Percentiles rank a stretch among this genome's conserved stretches.
Evolutionary conservation across 2,888 invertebrate species (phyloP).

Genomic region (Aphidius colemani): DNA sequence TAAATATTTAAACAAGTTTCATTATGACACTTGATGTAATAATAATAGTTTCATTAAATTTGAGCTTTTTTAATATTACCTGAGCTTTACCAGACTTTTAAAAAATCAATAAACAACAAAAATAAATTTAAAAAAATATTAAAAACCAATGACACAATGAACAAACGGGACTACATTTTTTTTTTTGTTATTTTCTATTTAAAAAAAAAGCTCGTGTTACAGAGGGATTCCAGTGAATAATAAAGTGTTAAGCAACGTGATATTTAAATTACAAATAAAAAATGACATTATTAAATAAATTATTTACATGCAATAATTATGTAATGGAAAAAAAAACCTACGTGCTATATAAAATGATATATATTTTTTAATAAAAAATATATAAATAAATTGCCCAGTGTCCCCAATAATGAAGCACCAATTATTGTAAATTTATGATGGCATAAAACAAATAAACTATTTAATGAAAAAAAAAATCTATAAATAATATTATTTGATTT

Average conservation of each 20-base stretch:
- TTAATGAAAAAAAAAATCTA: constrained; percentile 10
- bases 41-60: too few relatives aligned
- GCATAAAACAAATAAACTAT: constrained; percentile 29
- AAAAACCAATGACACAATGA: too few relatives aligned
- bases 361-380: constrained; percentile 48
- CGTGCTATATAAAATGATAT: constrained; percentile 54
- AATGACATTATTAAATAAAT: constrained; percentile 1
- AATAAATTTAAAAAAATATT: too few relatives aligned
- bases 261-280: neutral
- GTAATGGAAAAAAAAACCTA: constrained; percentile 52
- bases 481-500: too few relatives aligned
- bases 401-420: constrained; percentile 48
- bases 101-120: too few relatives aligned
- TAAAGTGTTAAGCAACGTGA: constrained; percentile 12
- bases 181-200: neutral
- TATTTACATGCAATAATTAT: constrained; percentile 42
- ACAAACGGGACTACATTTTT: too few relatives aligned
- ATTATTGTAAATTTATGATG: constrained; percentile 41
- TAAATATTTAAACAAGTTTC: too few relatives aligned
- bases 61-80: too few relatives aligned
- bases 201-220: constrained; percentile 1
- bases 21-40: too few relatives aligned
- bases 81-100: too few relatives aligned
- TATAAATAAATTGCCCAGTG: constrained; percentile 7
- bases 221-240: constrained; percentile 1